Conservation (phyloP, 2,113 vertebrate genomes). For the Lichenostomus cassidix region DNA sequence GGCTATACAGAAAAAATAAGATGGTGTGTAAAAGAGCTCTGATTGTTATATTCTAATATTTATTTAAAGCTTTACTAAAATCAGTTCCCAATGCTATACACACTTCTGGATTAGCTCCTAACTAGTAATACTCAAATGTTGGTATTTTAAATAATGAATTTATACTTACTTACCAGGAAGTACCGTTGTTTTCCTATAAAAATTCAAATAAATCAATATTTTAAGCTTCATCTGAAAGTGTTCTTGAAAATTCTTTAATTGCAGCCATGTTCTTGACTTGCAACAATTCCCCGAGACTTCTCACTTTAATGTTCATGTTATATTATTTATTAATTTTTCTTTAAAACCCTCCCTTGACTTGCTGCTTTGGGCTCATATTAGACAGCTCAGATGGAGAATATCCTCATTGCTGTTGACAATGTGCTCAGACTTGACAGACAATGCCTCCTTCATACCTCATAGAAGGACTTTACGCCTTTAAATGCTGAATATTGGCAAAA, state of each 20-base stretch:
- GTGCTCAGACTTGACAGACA: background rate
- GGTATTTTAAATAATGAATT: background rate
- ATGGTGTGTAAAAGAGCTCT: background rate
- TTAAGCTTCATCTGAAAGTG: background rate
- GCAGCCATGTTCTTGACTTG: background rate
- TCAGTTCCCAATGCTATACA: background rate
- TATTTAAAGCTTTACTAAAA: background rate
- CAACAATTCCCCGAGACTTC: background rate
- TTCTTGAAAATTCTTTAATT: background rate
- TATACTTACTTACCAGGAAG: background rate
- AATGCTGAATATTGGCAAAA: background rate
- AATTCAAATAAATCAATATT: background rate
- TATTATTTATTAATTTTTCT: background rate
- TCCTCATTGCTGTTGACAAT: background rate
- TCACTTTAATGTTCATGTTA: background rate
- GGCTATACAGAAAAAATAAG: background rate
- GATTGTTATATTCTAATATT: background rate
- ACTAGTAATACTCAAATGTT: background rate
- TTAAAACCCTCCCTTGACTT: background rate
- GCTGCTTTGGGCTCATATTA: background rate
- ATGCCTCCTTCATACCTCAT: background rate
- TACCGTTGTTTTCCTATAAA: background rate
- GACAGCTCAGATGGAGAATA: background rate
- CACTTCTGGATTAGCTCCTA: background rate
- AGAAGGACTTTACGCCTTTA: background rate